Conservation (phyloP, 2,113 vertebrate species). For the Camarhynchus parvulus region DNA sequence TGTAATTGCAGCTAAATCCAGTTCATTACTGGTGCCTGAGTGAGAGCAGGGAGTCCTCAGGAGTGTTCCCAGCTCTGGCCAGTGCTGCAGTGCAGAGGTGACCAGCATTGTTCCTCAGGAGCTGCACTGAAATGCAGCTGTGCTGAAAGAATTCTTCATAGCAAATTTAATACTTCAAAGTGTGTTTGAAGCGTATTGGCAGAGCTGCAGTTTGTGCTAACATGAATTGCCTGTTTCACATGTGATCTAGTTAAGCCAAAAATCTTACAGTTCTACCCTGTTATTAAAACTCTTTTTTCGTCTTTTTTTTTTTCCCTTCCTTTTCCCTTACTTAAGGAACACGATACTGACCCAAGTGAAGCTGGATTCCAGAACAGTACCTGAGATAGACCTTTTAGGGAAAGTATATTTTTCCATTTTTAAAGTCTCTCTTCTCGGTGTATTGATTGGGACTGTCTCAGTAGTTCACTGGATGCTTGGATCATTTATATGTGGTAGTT, state of each 20-base stretch:
- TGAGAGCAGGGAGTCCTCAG: neutral
- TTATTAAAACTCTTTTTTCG: neutral
- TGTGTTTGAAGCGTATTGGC: neutral
- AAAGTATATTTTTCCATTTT: neutral
- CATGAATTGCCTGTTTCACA: neutral
- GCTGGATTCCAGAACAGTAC: slow-evolving; percentile 66
- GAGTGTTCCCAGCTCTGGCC: neutral
- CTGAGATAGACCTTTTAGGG: slow-evolving; percentile 13
- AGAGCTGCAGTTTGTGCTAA: neutral
- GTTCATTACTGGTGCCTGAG: neutral
- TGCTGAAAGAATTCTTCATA: neutral
- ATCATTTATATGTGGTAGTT: neutral
- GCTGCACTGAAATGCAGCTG: neutral
- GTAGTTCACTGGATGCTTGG: neutral
- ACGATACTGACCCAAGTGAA: slow-evolving; percentile 83
- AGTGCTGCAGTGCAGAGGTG: neutral
- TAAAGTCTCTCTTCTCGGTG: neutral
- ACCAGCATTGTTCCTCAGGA: neutral
- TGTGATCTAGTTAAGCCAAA: neutral
- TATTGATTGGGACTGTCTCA: neutral
- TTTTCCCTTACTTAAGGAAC: slow-evolving; percentile 77
- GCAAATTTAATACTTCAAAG: neutral
- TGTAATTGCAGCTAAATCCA: neutral
- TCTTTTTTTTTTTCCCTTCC: neutral
- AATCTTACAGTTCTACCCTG: neutral